Evolutionary conservation across 1,140 invertebrate species (phyloP), one percentile per base, ranked within the genome.

Genomic region (Tyrophagus putrescentiae): DNA sequence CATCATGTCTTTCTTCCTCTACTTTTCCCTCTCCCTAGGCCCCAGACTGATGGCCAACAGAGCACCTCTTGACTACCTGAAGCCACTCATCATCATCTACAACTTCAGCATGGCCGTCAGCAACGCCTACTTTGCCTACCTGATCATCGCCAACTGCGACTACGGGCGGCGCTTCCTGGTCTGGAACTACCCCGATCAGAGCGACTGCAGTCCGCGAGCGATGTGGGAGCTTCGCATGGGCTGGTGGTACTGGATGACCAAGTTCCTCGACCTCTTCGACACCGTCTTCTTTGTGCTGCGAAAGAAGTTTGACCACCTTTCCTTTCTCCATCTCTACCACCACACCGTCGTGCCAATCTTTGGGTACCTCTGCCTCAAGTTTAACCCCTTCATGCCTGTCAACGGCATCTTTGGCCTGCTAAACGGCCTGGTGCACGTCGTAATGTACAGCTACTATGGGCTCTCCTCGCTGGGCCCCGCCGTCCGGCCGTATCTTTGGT

Each of bases 301-400:
- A 65, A 90, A 90, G 73, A 94, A 94, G 77, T 84, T 82, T 70
- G 82, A 85, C 71, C 89, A 94, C 69, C 84, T 93, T 58, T 87
- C 87, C n/a, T 87, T 84, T 29, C 77, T 94, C 25, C 90, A 94
- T 74, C 88, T 94, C 57, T 90, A 93, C 67, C 90, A 94, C 71
- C 90, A 94, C 71, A 87, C 87, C 54, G 11, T 27, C 4, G 57
- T 58, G 5, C 57, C 57, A 16, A 57, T 58, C 9, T 27, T 18
- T 18, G 57, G 42, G 16, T 48, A 29, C 23, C 18, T 48, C 23
- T 21, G 21, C 5, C 23, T 48, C 18, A 48, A n/a, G 44, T 48
- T 48, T n/a, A 29, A 21, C 5, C 44, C 44, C 13, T 28, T 31
- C 16, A 18, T 13, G 4, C 36, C 25, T 34, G 62, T 33, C 27